Evolutionary conservation across 53 echinoderm and acorn worm genomes (phyloP).

Genomic region (Glandiceps talaboti): DNA sequence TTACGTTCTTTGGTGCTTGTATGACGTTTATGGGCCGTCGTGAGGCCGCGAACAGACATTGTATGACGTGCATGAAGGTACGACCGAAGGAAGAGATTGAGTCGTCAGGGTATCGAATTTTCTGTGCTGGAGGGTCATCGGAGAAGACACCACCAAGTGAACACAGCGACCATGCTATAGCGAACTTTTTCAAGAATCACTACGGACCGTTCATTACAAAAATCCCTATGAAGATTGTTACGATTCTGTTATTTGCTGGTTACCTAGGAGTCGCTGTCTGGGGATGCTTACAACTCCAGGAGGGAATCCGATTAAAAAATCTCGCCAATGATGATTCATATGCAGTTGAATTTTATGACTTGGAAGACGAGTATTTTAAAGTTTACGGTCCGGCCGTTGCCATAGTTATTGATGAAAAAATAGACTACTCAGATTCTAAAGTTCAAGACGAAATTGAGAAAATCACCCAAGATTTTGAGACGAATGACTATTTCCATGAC

Average conservation of each 20-base stretch:
- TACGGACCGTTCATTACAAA: conserved; percentile 34
- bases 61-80: conserved; percentile 49
- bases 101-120: conserved; percentile 41
- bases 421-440: conserved; percentile 14
- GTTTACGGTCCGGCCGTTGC: conserved; percentile 38
- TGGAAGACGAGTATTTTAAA: conserved; percentile 10
- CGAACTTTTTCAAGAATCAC: conserved; percentile 39
- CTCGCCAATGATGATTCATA: conserved; percentile 35
- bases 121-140: conserved; percentile 61
- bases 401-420: conserved; percentile 16
- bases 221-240: conserved; percentile 10
- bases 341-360: conserved; percentile 16
- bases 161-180: conserved; percentile 21
- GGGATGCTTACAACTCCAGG: conserved; percentile 28
- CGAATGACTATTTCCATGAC: conserved; percentile 10
- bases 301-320: conserved; percentile 24
- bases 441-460: conserved; percentile 22
- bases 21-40: conserved; percentile 77
- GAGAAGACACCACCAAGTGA: not conserved
- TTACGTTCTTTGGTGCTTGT: conserved; percentile 72
- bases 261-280: conserved; percentile 30
- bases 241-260: conserved; percentile 11
- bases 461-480: conserved; percentile 14
- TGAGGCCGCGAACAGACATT: conserved; percentile 65
- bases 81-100: conserved; percentile 42